A percentile compares a stretch with the other conserved stretches of the same genome.
Evolutionary conservation across 2,888 invertebrate genomes (phyloP).

Genomic region (Sarcophaga rosellei): DNA sequence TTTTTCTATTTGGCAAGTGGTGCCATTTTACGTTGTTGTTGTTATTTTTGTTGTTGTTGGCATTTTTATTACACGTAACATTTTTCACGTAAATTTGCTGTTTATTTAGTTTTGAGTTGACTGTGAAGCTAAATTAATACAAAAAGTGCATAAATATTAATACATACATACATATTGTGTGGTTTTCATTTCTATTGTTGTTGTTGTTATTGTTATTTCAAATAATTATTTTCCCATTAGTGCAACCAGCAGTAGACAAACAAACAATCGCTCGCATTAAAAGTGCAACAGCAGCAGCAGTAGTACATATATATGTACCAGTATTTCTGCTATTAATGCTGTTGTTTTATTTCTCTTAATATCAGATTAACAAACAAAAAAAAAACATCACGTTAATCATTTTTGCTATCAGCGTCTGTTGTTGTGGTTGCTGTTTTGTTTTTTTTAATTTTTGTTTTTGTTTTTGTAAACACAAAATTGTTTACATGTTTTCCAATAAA

Average conservation of each 20-base stretch:
- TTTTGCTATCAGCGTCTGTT: slow-evolving; percentile 38
- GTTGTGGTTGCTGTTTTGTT: neutral
- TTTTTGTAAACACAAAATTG: slow-evolving; percentile 56
- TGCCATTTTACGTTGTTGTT: neutral
- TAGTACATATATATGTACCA: neutral
- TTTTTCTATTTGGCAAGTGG: neutral
- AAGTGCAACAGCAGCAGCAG: slow-evolving; percentile 29
- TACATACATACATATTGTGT: neutral
- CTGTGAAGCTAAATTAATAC: slow-evolving; percentile 24
- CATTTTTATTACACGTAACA: slow-evolving; percentile 40
- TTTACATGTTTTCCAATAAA: slow-evolving; percentile 42
- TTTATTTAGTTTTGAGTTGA: slow-evolving; percentile 45
- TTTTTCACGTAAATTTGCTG: slow-evolving; percentile 63
- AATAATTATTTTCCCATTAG: slow-evolving; percentile 69
- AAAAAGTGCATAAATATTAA: slow-evolving; percentile 10
- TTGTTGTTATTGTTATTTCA: slow-evolving; percentile 43
- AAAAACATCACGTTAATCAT: slow-evolving; percentile 69
- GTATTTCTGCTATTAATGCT: neutral
- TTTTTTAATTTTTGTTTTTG: slow-evolving; percentile 32
- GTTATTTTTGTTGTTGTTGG: slow-evolving; percentile 1
- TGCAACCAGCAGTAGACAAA: slow-evolving; percentile 32
- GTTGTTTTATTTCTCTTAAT: slow-evolving; percentile 54
- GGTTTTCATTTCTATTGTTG: slow-evolving; percentile 11
- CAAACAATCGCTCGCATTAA: slow-evolving; percentile 33
- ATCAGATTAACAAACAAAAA: slow-evolving; percentile 58